Percentiles rank a stretch among this genome's conserved stretches.
These are phyloP conservation scores for Apostichopus leukothele DNA, from an alignment of 53 echinoderm and acorn worm species.

Conservation along the genomic window DNA sequence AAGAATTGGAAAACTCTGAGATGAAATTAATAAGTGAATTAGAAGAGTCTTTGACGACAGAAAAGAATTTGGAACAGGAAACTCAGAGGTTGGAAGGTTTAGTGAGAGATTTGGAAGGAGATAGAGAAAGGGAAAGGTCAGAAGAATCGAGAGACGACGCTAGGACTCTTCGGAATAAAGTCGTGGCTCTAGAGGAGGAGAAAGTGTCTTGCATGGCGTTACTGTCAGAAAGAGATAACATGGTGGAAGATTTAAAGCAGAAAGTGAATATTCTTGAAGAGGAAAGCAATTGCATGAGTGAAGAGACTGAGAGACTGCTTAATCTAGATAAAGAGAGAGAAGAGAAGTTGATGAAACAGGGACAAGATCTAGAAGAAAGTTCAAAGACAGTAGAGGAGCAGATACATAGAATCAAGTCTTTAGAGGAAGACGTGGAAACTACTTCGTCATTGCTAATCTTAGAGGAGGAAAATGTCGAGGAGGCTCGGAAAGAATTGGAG, in stretches of 20 bases:
- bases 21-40: conserved; percentile 64
- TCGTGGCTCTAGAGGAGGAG: background rate
- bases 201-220: background rate
- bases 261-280: conserved; percentile 34
- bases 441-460: conserved; percentile 30
- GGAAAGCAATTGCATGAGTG: conserved; percentile 33
- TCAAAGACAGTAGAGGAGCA: conserved; percentile 51
- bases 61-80: conserved; percentile 44
- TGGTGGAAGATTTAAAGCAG: conserved; percentile 52
- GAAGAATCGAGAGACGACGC: background rate
- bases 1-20: conserved; percentile 73
- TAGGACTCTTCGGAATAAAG: background rate
- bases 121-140: background rate
- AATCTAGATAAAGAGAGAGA: conserved; percentile 3
- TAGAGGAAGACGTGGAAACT: conserved; percentile 47
- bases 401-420: background rate
- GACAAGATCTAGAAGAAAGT: conserved; percentile 37
- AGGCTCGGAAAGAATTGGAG: conserved; percentile 53
- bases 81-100: conserved; percentile 57
- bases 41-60: conserved; percentile 50
- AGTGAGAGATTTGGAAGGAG: conserved; percentile 36
- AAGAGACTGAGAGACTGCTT: background rate
- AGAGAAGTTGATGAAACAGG: conserved; percentile 7
- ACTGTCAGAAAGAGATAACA: conserved; percentile 35
- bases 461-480: conserved; percentile 48